Base-by-base conservation (phyloP, 1,140 invertebrate species). In the Drosophila bocqueti region DNA sequence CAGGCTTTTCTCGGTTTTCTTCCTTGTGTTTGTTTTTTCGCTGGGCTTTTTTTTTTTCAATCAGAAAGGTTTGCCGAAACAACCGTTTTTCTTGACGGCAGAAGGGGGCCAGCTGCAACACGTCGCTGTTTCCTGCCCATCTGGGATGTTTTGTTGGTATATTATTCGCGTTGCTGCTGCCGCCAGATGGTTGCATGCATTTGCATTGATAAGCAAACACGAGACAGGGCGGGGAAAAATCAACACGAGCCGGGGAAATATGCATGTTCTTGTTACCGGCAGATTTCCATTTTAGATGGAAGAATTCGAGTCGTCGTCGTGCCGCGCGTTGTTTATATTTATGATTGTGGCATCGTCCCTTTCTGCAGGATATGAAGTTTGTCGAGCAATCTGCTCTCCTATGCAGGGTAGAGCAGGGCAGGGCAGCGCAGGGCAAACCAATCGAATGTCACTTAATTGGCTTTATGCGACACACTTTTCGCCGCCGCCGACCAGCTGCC, bases 211-310 rank as follows among this genome's bases (percentile, higher is more conserved):
- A 85, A 85, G 83, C 83, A 86, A 85, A 85, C 80, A 82, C 64
- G 78, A 66, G 36, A 63, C 71, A 36, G 65, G 69, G 76, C 63
- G 76, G 49, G 71, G 64, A 55, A 47, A 87, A 87, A 84, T 87
- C 84, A 87, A 89, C 84, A 89, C 84, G 83, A 78, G 77, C 68
- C 77, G 80, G 60, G 77, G 83, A 57, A 81, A 84, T 84, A 78
- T 87, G 81, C 84, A 89, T 87, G 76, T 89, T 52, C 77, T 89
- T 89, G 83, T 78, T 89, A 87, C 72, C 84, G 77, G 76, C 74
- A 89, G 84, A 87, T 87, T 87, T 84, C 73, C 84, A 87, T 83
- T 87, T 87, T 87, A 87, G 84, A 87, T 87, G 84, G 69, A 68
- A 71, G 38, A 69, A 49, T 68, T 61, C 58, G 57, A 38, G 54